Percentiles rank a stretch among this genome's conserved stretches.
phyloP scores from a whole-genome alignment of 2,888 invertebrate species.

The Trichogramma dendrolimi region DNA sequence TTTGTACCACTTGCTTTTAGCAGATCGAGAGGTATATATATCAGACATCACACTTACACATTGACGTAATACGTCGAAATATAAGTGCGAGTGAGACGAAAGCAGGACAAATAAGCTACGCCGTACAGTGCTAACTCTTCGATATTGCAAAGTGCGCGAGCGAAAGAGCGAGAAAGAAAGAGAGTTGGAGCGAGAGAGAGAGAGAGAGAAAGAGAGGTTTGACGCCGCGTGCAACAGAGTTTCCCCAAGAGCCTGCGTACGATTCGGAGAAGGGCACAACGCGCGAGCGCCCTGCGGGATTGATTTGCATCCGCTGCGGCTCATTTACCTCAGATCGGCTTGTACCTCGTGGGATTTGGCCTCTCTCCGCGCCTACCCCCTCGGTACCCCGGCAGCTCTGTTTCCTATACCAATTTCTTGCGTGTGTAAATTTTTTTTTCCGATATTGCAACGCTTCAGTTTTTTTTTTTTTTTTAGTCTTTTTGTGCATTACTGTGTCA shows the following conservation, averaged over 20 bases:
- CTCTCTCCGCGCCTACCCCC: slow-evolving; percentile 1
- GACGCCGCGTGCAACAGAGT: slow-evolving; percentile 15
- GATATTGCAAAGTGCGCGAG: slow-evolving; percentile 4
- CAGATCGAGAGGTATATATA: too few species aligned
- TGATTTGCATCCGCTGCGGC: slow-evolving; percentile 49
- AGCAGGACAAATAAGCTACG: too few species aligned
- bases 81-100: too few species aligned
- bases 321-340: slow-evolving; percentile 43
- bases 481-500: too few species aligned
- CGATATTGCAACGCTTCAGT: too few species aligned
- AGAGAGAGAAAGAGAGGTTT: slow-evolving; percentile 4
- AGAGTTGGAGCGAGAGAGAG: slow-evolving; percentile 2
- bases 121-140: too few species aligned
- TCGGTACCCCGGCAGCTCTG: not conserved
- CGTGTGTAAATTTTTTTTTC: too few species aligned
- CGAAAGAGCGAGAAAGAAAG: slow-evolving; percentile 1
- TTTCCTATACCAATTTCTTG: too few species aligned
- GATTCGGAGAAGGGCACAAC: slow-evolving; percentile 9
- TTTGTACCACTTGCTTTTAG: too few species aligned
- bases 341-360: slow-evolving; percentile 39
- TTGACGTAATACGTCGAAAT: too few species aligned
- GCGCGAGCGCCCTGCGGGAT: slow-evolving; percentile 36
- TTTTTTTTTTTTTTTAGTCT: not conserved
- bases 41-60: too few species aligned
- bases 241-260: slow-evolving; percentile 6